These are phyloP conservation scores for Catocala fraxini DNA, from an alignment of 2,888 invertebrate genomes.

Conservation along the genomic window DNA sequence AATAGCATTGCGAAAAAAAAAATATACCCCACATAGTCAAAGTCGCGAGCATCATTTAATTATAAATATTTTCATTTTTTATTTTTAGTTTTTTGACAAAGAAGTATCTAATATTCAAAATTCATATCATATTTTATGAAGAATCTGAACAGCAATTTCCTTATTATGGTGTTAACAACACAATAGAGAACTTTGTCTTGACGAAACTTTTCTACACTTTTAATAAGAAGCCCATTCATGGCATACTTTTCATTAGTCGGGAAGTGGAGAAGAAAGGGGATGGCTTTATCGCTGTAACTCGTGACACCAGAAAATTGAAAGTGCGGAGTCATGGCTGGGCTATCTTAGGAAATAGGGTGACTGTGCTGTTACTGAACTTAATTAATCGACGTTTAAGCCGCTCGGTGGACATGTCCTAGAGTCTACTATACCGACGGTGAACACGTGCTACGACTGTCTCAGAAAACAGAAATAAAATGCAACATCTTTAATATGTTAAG, in stretches of 20 bases:
- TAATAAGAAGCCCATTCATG: conserved; percentile 83
- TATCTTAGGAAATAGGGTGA: conserved; percentile 81
- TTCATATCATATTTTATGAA: conserved; percentile 30
- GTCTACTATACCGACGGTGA: conserved; percentile 38
- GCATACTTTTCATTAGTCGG: conserved; percentile 75
- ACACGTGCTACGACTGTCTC: conserved; percentile 26
- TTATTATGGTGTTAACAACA: conserved; percentile 62
- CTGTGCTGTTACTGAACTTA: conserved; percentile 77
- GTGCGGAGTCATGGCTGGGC: conserved; percentile 77
- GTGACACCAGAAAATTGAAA: conserved; percentile 86
- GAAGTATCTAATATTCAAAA: conserved; percentile 18
- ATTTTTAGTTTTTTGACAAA: neutral
- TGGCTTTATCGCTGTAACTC: conserved; percentile 79
- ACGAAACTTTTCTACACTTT: conserved; percentile 79
- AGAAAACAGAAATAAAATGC: conserved; percentile 33
- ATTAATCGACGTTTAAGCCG: conserved; percentile 77
- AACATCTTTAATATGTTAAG: neutral
- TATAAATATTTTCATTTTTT: too few relatives aligned
- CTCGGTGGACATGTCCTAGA: conserved; percentile 54
- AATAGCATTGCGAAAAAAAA: too few relatives aligned
- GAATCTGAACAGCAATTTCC: conserved; percentile 55
- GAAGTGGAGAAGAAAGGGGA: conserved; percentile 64
- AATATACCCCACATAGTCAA: too few relatives aligned
- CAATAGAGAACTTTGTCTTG: conserved; percentile 73
- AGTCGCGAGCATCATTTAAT: too few relatives aligned